A percentile compares a stretch with the other conserved stretches of the same genome.
These are phyloP conservation scores for Acrobasis repandana DNA, from an alignment of 2,888 invertebrate genomes.

Conservation along the genomic window DNA sequence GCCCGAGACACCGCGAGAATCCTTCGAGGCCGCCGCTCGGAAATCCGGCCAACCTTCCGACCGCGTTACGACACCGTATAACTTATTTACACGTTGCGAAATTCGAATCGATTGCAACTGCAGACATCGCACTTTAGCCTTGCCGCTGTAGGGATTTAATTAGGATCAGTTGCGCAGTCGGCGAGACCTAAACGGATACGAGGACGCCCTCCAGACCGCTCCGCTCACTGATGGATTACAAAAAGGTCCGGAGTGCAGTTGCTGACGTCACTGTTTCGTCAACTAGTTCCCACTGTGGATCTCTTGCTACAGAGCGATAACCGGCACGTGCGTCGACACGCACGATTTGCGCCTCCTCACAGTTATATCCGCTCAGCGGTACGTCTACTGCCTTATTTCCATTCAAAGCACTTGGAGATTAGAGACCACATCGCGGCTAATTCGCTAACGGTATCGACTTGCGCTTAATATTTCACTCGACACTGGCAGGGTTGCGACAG, in stretches of 20 bases:
- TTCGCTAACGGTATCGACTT: constrained; percentile 29
- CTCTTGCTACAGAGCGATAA: constrained; percentile 49
- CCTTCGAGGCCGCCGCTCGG: constrained; percentile 80
- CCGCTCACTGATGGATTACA: constrained; percentile 73
- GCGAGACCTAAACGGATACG: constrained; percentile 77
- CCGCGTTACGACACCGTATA: constrained; percentile 80
- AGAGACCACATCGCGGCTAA: constrained; percentile 20
- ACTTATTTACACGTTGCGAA: constrained; percentile 82
- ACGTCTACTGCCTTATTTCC: constrained; percentile 7
- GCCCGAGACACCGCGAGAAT: constrained; percentile 73
- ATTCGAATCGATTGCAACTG: constrained; percentile 82
- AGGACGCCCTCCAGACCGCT: constrained; percentile 73
- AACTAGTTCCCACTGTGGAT: constrained; percentile 65
- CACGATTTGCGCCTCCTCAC: constrained; percentile 38
- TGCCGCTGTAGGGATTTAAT: constrained; percentile 81
- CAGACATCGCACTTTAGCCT: constrained; percentile 81
- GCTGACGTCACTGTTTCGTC: constrained; percentile 69
- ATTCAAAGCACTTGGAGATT: constrained; percentile 11
- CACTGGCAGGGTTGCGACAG: constrained; percentile 64
- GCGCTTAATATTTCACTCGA: constrained; percentile 55
- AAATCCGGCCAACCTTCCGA: constrained; percentile 84
- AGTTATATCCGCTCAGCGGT: constrained; percentile 28
- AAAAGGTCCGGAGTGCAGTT: constrained; percentile 63
- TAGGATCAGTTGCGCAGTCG: constrained; percentile 80
- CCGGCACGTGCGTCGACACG: constrained; percentile 45